These are phyloP conservation scores for Podiceps cristatus DNA, from an alignment of 2,113 vertebrate species.

Conservation along the genomic window DNA sequence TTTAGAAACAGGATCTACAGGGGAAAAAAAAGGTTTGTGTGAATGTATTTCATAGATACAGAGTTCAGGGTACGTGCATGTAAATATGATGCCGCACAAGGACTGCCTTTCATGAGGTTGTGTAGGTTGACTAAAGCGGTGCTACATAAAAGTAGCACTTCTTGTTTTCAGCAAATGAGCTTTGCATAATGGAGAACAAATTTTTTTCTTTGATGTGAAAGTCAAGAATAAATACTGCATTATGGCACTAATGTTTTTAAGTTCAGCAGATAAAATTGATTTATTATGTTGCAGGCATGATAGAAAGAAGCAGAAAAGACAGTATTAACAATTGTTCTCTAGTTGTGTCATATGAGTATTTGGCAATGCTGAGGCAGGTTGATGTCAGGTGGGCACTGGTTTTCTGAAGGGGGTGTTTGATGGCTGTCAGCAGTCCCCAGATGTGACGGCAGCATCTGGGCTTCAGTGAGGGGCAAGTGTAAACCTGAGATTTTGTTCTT, in stretches of 20 bases:
- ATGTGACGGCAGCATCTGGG: accelerated
- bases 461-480: background rate
- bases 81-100: background rate
- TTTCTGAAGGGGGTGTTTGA: background rate
- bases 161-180: background rate
- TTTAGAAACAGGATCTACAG: background rate
- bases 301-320: background rate
- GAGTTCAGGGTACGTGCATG: background rate
- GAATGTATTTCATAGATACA: background rate
- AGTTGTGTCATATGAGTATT: accelerated
- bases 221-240: background rate
- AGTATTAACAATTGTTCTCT: accelerated
- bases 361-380: background rate
- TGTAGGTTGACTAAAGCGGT: background rate
- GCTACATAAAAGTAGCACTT: background rate
- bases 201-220: accelerated
- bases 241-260: accelerated
- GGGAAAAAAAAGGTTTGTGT: background rate
- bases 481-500: background rate
- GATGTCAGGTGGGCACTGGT: background rate
- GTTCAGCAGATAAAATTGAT: background rate
- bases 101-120: background rate
- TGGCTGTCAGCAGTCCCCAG: background rate
- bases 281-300: background rate
- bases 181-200: background rate